These are phyloP conservation scores for Nyctibius bracteatus DNA, from an alignment of 2,113 vertebrate species.

Conservation along the genomic window DNA sequence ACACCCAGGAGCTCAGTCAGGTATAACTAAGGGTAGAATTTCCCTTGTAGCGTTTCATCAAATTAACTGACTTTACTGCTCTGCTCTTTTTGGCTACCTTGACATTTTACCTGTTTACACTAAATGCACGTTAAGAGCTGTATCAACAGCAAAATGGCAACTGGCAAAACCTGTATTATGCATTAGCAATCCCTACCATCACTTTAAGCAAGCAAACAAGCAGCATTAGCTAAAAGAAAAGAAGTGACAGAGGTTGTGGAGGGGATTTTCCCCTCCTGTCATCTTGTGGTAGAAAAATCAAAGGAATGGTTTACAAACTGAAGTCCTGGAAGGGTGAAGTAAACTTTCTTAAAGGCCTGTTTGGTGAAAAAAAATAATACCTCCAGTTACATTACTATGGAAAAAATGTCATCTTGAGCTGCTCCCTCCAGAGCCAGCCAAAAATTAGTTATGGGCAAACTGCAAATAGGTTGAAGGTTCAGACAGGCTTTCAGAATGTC, in stretches of 20 bases:
- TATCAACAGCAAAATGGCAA: conserved; percentile 2
- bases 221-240: neutral
- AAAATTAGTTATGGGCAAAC: neutral
- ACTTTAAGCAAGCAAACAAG: neutral
- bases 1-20: rapidly evolving
- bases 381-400: neutral
- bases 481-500: neutral
- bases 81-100: neutral
- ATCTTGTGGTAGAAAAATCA: neutral
- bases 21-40: neutral
- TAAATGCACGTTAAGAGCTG: neutral
- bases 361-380: neutral
- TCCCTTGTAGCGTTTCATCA: neutral
- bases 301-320: neutral
- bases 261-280: rapidly evolving
- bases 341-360: neutral
- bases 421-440: neutral
- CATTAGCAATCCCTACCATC: neutral
- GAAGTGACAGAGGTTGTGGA: neutral
- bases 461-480: neutral
- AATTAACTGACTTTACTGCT: neutral
- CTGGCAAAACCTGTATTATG: neutral
- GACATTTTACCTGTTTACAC: conserved; percentile 23
- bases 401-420: neutral
- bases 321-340: neutral